A percentile compares a stretch with the other conserved stretches of the same genome.
phyloP scores from a whole-genome alignment of 1,140 invertebrate species.

The Galendromus occidentalis region DNA sequence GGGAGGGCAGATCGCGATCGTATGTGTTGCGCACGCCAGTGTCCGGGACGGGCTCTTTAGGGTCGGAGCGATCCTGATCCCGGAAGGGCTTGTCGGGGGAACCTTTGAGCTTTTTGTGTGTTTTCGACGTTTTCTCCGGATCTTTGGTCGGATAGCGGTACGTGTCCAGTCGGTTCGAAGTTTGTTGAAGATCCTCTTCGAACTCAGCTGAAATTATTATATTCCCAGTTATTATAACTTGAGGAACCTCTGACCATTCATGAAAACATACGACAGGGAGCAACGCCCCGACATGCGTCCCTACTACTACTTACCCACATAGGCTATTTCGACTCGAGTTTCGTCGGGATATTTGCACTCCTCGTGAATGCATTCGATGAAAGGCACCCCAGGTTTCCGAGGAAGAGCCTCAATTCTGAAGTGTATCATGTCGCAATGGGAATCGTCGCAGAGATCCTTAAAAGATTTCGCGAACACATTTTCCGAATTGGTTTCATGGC shows the following conservation, averaged over 20 bases:
- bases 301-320: not conserved
- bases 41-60: no score
- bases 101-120: no score
- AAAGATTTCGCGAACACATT: not conserved
- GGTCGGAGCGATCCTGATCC: no score
- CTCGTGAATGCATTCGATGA: not conserved
- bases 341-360: not conserved
- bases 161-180: not conserved
- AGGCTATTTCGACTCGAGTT: constrained; percentile 1
- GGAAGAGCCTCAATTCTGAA: not conserved
- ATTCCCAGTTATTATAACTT: not conserved
- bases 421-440: not conserved
- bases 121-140: no score
- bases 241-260: not conserved
- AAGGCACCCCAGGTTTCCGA: not conserved
- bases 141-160: not conserved
- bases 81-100: no score
- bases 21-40: no score
- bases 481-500: not conserved
- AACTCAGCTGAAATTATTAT: not conserved
- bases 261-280: no score
- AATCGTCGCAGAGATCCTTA: not conserved
- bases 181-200: not conserved
- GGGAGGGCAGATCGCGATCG: no score
- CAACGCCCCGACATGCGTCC: not conserved